These are phyloP conservation scores for Montipora efflorescens DNA, from an alignment of 64 coral and sea anemone genomes.

Conservation along the genomic window DNA sequence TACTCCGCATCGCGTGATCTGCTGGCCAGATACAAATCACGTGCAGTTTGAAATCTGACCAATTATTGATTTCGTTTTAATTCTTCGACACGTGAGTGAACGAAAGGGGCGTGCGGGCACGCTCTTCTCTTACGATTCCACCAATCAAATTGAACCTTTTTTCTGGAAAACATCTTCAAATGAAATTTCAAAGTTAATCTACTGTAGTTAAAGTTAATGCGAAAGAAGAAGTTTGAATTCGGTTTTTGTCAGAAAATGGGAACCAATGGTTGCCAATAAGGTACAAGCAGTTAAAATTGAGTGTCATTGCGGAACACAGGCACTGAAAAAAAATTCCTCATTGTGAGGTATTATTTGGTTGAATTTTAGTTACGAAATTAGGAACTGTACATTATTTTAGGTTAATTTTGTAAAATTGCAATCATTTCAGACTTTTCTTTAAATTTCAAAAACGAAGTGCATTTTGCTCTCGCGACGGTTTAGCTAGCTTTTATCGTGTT, in stretches of 20 bases:
- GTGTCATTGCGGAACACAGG: neutral
- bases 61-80: neutral
- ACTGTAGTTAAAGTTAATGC: neutral
- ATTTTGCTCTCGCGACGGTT: too few species aligned
- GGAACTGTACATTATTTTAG: neutral
- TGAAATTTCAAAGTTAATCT: neutral
- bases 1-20: slow-evolving; percentile 7
- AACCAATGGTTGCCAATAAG: too few species aligned
- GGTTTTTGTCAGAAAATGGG: too few species aligned
- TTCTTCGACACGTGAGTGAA: neutral
- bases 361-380: neutral
- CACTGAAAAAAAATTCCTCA: neutral
- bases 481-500: neutral
- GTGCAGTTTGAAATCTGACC: neutral
- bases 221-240: too few species aligned
- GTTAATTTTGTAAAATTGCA: neutral
- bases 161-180: neutral
- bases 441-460: neutral
- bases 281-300: too few species aligned
- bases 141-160: neutral
- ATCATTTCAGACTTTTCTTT: neutral
- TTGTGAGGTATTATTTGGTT: neutral
- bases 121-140: neutral
- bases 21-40: slow-evolving; percentile 43
- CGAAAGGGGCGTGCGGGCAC: slow-evolving; percentile 25